Conservation (phyloP, 2,888 invertebrate species). For the Nephrotoma flavescens region DNA sequence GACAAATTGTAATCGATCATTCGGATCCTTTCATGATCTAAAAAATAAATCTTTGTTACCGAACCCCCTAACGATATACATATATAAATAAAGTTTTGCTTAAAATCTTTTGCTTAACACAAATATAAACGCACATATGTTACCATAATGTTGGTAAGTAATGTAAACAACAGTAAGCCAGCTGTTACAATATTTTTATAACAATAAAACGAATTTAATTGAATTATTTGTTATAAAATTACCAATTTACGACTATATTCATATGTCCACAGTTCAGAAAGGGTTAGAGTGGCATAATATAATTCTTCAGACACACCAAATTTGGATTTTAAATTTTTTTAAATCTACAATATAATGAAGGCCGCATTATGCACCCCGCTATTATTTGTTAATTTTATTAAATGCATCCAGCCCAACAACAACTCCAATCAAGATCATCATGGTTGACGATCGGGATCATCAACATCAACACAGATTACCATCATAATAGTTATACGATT, state of each 20-base stretch:
- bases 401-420: background rate
- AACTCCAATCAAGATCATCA: background rate
- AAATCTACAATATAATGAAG: background rate
- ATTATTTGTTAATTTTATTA: background rate
- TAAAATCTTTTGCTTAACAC: background rate
- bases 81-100: background rate
- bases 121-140: background rate
- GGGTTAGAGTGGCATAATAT: background rate
- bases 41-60: background rate
- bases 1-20: background rate
- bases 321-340: background rate
- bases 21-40: background rate
- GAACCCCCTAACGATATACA: background rate
- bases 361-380: background rate
- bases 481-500: background rate
- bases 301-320: background rate
- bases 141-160: background rate
- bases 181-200: background rate
- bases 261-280: background rate
- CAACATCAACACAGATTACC: background rate
- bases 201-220: background rate
- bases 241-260: background rate
- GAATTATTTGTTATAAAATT: background rate
- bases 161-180: background rate
- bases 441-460: background rate